Evolutionary conservation across 92 coral and sea anemone species (phyloP), one percentile per base, ranked within the genome.

Genomic region (Paragorgia papillata): DNA sequence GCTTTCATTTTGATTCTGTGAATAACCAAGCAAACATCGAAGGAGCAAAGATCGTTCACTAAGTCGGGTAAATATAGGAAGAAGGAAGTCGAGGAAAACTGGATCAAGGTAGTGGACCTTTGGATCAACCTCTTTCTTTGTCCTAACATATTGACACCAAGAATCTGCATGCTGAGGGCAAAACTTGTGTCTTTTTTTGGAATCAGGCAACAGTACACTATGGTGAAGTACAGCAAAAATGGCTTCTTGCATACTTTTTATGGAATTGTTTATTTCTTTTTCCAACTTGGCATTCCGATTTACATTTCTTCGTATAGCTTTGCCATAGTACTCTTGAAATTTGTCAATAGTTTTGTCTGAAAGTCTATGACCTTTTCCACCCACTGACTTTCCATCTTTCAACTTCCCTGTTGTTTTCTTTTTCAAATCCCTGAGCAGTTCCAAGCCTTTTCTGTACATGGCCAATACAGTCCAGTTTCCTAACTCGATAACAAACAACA

Each of bases 31-130:
- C 10, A 79, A 62, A 80, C 84, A 69, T 22, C 70, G 76, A 33
- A 69, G 75, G 18, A 81, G 25, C 62, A 81, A 33, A 18, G 80
- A 54, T 10, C 54, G n/a, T n/a, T n/a, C n/a, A 57, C 40, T 22
- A 57, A 75, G 31, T 57, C 64, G 19, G 69, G 80, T 30, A 26
- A 43, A 62, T 51, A 48, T 29, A 75, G 20, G 26, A n/a, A n/a
- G n/a, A n/a, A n/a, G n/a, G n/a, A n/a, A n/a, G n/a, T 81, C 44
- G 43, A 70, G 17, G 51, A 81, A 81, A 53, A 81, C 74, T 13
- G 63, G 79, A 26, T 81, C 64, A 30, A 81, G 62, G 39, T 81
- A 59, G 69, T 74, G 80, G 69, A 69, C 85, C 27, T 65, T 65
- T 39, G 22, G 32, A 34, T 65, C 26, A 10, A 65, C 25, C 2